Conservation (phyloP, 2,113 vertebrate species). For the Lepidothrix coronata region DNA sequence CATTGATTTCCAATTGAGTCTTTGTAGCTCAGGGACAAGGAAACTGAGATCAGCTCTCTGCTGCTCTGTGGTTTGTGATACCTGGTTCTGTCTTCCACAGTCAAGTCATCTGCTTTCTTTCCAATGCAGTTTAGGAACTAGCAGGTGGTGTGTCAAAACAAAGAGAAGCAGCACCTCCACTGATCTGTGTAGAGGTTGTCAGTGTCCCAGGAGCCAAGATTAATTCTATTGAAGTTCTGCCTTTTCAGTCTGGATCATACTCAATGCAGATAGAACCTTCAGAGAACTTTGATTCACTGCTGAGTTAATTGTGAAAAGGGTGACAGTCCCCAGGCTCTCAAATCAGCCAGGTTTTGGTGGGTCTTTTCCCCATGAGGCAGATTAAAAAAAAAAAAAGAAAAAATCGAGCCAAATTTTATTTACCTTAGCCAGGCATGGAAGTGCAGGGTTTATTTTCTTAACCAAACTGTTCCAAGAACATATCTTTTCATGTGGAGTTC, state of each 20-base stretch:
- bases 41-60: not conserved
- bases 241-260: not conserved
- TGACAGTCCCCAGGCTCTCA: not conserved
- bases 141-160: not conserved
- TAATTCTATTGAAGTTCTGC: not conserved
- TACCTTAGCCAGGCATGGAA: not conserved
- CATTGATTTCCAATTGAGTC: not conserved
- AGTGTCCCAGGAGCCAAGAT: not conserved
- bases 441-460: not conserved
- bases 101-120: not conserved
- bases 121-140: not conserved
- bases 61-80: not conserved
- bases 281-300: not conserved
- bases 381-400: not conserved
- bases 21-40: not conserved
- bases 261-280: not conserved
- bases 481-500: not conserved
- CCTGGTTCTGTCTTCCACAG: not conserved
- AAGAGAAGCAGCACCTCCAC: not conserved
- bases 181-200: accelerated
- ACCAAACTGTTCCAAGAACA: not conserved
- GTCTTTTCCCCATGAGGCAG: not conserved
- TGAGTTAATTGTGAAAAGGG: not conserved
- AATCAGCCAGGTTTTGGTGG: not conserved
- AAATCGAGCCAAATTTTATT: not conserved